Percentiles rank a stretch among this genome's conserved stretches.
phyloP scores from a whole-genome alignment of 1,140 invertebrate genomes.

The Drosophila willistoni region DNA sequence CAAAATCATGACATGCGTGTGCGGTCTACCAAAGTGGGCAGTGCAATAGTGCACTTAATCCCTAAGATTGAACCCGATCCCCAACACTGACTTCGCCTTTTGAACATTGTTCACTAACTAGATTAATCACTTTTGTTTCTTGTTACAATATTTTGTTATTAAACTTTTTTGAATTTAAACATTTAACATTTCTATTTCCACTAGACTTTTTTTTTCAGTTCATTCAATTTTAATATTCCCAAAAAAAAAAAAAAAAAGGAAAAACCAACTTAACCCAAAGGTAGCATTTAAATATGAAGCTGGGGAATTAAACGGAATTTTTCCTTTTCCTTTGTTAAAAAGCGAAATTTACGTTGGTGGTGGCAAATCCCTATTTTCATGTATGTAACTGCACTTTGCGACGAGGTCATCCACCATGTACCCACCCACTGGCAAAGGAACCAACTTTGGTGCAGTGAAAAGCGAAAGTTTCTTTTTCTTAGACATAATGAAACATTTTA shows the following conservation, averaged over 20 bases:
- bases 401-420: neutral
- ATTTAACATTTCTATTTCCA: no score
- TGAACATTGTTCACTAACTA: neutral
- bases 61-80: neutral
- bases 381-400: conserved; percentile 62
- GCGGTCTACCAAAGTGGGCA: neutral
- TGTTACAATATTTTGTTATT: neutral
- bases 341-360: conserved; percentile 61
- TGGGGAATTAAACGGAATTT: neutral
- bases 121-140: neutral
- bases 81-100: neutral
- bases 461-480: conserved; percentile 5
- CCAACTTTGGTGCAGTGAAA: conserved; percentile 25
- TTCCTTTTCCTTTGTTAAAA: conserved; percentile 31
- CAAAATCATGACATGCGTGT: neutral
- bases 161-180: neutral
- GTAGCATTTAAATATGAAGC: neutral
- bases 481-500: conserved; percentile 9
- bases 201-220: no score
- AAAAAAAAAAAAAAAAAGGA: neutral
- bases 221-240: neutral
- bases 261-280: no score
- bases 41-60: neutral
- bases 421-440: neutral
- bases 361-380: conserved; percentile 66